Conservation (phyloP, 35 echinoderm and acorn worm species). For the Apostichopus parvimensis region DNA sequence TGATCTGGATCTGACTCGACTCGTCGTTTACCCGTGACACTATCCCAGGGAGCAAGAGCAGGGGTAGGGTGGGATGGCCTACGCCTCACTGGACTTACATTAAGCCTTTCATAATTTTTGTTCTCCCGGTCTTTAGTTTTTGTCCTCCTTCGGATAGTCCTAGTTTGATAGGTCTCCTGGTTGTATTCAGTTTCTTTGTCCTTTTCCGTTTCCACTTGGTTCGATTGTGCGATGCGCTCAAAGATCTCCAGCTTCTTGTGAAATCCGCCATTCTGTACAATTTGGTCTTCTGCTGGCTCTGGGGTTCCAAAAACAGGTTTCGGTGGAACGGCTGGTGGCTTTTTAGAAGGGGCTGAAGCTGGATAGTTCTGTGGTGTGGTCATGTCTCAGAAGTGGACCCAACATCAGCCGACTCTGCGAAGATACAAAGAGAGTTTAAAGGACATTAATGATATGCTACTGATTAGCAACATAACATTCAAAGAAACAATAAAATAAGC, state of each 20-base stretch:
- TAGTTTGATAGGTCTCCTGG: not conserved
- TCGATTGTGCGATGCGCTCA: conserved; percentile 15
- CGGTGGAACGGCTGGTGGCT: conserved; percentile 1
- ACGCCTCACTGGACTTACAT: conserved; percentile 39
- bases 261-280: conserved; percentile 6
- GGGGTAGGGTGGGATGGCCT: conserved; percentile 1
- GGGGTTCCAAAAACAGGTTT: not conserved
- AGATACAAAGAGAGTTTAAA: not conserved
- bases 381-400: not conserved
- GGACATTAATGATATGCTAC: too few species aligned
- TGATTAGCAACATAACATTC: too few species aligned
- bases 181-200: not conserved
- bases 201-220: conserved; percentile 2
- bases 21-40: not conserved
- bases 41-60: not conserved
- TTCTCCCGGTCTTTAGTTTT: conserved; percentile 10
- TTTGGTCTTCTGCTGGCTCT: not conserved
- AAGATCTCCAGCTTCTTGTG: conserved; percentile 21
- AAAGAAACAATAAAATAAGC: too few species aligned
- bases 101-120: conserved; percentile 28
- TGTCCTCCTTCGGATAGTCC: conserved; percentile 16
- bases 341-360: not conserved
- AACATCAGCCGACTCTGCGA: not conserved
- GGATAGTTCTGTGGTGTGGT: not conserved
- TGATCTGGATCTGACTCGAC: not conserved